Conservation (phyloP, 2,888 invertebrate species). For the Melanostoma scalare region DNA sequence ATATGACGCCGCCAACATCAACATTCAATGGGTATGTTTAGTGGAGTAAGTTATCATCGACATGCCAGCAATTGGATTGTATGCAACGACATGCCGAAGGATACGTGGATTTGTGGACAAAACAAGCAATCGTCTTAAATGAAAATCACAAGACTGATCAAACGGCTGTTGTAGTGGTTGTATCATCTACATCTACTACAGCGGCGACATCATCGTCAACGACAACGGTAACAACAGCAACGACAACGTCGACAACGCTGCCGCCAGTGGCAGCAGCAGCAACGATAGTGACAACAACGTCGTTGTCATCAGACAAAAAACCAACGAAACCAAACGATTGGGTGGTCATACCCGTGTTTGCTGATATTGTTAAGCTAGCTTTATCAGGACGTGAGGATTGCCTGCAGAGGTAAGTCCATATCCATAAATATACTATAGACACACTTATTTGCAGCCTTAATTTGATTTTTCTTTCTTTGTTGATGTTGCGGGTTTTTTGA, state of each 20-base stretch:
- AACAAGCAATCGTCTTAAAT: slow-evolving; percentile 81
- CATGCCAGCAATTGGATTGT: slow-evolving; percentile 82
- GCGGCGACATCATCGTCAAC: slow-evolving; percentile 45
- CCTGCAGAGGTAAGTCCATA: slow-evolving; percentile 79
- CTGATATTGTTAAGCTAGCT: slow-evolving; percentile 82
- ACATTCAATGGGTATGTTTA: slow-evolving; percentile 68
- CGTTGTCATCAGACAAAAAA: slow-evolving; percentile 53
- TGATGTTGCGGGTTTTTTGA: slow-evolving; percentile 5
- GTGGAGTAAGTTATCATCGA: slow-evolving; percentile 81
- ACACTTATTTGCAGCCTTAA: slow-evolving; percentile 54
- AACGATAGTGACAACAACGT: slow-evolving; percentile 60
- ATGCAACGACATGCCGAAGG: slow-evolving; percentile 82
- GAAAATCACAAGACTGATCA: slow-evolving; percentile 77
- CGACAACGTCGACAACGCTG: slow-evolving; percentile 60
- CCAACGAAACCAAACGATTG: slow-evolving; percentile 81
- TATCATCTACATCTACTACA: slow-evolving; percentile 57
- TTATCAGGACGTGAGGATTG: slow-evolving; percentile 81
- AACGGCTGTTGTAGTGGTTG: slow-evolving; percentile 60
- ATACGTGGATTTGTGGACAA: slow-evolving; percentile 82
- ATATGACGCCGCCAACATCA: slow-evolving; percentile 52
- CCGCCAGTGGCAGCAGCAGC: slow-evolving; percentile 56
- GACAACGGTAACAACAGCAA: slow-evolving; percentile 29
- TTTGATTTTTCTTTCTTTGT: slow-evolving; percentile 46
- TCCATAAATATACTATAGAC: neutral
- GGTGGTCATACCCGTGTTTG: slow-evolving; percentile 82